Conservation (phyloP, 2,888 invertebrate genomes). For the Tinea trinotella region DNA sequence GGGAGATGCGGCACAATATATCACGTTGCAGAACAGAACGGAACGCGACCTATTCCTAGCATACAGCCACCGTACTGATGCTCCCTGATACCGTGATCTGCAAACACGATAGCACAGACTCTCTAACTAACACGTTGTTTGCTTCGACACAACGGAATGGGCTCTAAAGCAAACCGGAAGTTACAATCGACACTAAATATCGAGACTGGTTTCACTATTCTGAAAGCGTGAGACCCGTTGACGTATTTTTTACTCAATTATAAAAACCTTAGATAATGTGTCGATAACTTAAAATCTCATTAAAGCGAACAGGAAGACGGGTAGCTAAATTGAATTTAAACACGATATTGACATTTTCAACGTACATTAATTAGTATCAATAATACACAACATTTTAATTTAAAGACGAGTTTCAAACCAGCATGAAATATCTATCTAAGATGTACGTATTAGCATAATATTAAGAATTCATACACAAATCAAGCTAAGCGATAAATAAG, state of each 20-base stretch:
- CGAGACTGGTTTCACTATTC: not conserved
- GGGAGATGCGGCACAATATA: conserved; percentile 69
- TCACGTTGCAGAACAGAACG: conserved; percentile 51
- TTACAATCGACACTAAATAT: too few species aligned
- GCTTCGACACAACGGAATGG: not conserved
- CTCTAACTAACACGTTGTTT: conserved; percentile 40
- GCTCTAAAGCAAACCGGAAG: not conserved
- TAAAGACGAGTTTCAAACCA: not conserved
- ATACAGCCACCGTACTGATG: conserved; percentile 58
- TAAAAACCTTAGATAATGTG: too few species aligned
- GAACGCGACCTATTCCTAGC: conserved; percentile 65
- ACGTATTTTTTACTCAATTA: not conserved
- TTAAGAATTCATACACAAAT: conserved; percentile 50
- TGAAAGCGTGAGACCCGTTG: not conserved
- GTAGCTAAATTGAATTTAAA: conserved; percentile 4
- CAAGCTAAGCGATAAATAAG: conserved; percentile 60
- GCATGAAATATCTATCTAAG: conserved; percentile 7
- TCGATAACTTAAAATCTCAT: too few species aligned
- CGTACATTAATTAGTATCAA: not conserved
- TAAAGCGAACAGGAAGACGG: not conserved
- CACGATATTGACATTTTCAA: not conserved
- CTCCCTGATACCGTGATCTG: conserved; percentile 58
- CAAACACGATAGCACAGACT: conserved; percentile 44
- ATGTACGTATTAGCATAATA: conserved; percentile 42
- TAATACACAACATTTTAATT: conserved; percentile 14